These are phyloP conservation scores for Drosophila birchii DNA, from an alignment of 2,888 invertebrate species.

Conservation along the genomic window DNA sequence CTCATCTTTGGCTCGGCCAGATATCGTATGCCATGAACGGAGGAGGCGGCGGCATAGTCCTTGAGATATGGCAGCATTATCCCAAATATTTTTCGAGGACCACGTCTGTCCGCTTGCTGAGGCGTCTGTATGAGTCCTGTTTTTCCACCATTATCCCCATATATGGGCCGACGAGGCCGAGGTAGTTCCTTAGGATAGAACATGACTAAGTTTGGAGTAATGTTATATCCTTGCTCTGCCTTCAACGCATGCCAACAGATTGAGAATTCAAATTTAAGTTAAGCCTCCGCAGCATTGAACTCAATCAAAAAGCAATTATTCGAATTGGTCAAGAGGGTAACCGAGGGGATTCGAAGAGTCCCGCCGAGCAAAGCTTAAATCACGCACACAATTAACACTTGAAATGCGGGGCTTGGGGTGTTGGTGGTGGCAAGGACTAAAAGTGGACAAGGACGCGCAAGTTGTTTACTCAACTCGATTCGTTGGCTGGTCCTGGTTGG, in stretches of 20 bases:
- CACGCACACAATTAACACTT: slow-evolving; percentile 79
- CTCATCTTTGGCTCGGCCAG: slow-evolving; percentile 75
- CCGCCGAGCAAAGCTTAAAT: slow-evolving; percentile 62
- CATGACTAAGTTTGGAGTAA: slow-evolving; percentile 38
- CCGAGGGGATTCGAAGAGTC: not conserved
- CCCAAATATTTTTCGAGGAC: slow-evolving; percentile 26
- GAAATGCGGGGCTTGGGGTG: slow-evolving; percentile 40
- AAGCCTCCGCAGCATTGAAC: slow-evolving; percentile 62
- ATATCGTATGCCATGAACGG: slow-evolving; percentile 81
- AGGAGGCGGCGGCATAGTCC: slow-evolving; percentile 74
- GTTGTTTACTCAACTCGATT: slow-evolving; percentile 67
- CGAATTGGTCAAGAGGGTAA: slow-evolving; percentile 51
- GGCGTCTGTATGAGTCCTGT: slow-evolving; percentile 20
- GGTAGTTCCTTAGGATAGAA: slow-evolving; percentile 66
- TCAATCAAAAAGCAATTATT: slow-evolving; percentile 83
- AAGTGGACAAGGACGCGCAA: slow-evolving; percentile 53
- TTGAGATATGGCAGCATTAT: slow-evolving; percentile 63
- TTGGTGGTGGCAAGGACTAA: slow-evolving; percentile 20
- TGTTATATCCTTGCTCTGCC: slow-evolving; percentile 18
- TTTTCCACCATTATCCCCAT: slow-evolving; percentile 33
- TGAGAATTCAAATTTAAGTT: slow-evolving; percentile 55
- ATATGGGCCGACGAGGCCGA: slow-evolving; percentile 54
- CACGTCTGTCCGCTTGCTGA: too few species aligned
- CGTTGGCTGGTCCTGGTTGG: slow-evolving; percentile 10
- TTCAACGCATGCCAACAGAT: slow-evolving; percentile 41